These are phyloP conservation scores for Lepilemur septentrionalis DNA, from an alignment of 2,797 vertebrate genomes.

Conservation along the genomic window DNA sequence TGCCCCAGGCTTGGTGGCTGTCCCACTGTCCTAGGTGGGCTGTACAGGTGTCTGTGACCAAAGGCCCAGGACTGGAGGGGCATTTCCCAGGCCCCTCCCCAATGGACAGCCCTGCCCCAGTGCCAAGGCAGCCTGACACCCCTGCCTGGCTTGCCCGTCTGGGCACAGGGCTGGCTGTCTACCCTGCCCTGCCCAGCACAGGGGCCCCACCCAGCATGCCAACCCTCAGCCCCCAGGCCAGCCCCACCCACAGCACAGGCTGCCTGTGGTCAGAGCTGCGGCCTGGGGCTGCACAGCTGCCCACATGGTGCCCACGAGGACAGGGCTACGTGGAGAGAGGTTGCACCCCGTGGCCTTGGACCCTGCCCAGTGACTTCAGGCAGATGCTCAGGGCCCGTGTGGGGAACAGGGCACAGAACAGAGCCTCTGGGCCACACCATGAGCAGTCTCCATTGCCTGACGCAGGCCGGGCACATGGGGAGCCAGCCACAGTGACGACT, in stretches of 20 bases:
- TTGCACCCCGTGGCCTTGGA: background rate
- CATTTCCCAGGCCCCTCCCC: background rate
- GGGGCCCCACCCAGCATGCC: too few species aligned
- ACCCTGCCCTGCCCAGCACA: background rate
- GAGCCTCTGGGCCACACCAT: background rate
- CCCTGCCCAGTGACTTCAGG: background rate
- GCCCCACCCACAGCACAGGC: background rate
- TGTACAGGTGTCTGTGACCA: background rate
- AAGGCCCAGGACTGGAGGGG: background rate
- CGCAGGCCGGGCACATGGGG: rapidly evolving
- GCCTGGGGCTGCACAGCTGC: background rate
- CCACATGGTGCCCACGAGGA: rapidly evolving
- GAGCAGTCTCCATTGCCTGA: rapidly evolving
- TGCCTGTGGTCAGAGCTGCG: background rate
- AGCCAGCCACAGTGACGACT: rapidly evolving
- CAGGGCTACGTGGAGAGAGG: rapidly evolving
- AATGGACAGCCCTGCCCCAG: background rate
- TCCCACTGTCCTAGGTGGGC: background rate
- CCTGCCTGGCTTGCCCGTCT: background rate
- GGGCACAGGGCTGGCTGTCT: background rate
- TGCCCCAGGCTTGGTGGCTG: background rate
- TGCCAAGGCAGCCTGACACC: background rate
- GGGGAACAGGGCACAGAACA: background rate
- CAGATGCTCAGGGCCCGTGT: rapidly evolving
- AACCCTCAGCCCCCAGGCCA: background rate